Evolutionary conservation across 2,888 invertebrate species (phyloP).

Genomic region (Mycogona germanica): DNA sequence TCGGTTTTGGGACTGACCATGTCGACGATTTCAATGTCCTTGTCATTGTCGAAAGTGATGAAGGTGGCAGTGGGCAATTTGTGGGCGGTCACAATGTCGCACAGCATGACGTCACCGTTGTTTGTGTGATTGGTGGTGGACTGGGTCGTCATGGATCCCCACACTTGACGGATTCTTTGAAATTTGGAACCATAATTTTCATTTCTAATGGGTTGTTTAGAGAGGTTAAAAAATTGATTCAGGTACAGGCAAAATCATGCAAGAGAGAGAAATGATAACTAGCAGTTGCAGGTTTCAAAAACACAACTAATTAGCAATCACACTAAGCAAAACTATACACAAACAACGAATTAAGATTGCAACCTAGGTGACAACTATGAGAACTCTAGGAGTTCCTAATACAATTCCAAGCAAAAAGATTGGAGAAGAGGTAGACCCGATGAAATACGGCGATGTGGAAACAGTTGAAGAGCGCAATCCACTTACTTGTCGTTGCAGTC

Average conservation of each 20-base stretch:
- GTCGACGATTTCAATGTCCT: conserved; percentile 23
- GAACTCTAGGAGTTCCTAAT: no score
- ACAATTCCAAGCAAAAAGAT: no score
- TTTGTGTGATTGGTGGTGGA: conserved; percentile 19
- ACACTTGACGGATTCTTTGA: conserved; percentile 63
- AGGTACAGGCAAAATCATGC: not conserved
- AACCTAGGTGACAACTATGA: no score
- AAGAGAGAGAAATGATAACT: not conserved
- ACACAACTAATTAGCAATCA: conserved; percentile 2
- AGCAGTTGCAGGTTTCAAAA: not conserved
- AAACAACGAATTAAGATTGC: conserved; percentile 15
- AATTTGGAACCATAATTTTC: conserved; percentile 50
- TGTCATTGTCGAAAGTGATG: conserved; percentile 24
- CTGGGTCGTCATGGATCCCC: conserved; percentile 41
- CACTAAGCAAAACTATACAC: conserved; percentile 4
- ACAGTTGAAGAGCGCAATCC: no score
- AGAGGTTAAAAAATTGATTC: not conserved
- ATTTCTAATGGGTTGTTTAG: conserved; percentile 1
- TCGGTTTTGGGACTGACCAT: conserved; percentile 21
- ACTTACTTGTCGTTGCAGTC: conserved; percentile 16
- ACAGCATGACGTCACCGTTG: conserved; percentile 20
- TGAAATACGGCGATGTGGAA: no score
- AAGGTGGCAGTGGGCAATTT: conserved; percentile 25
- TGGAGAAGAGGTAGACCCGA: no score
- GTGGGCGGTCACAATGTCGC: conserved; percentile 24